Conservation (phyloP, 2,797 vertebrate genomes). For the Gymnopithys bicolor region DNA sequence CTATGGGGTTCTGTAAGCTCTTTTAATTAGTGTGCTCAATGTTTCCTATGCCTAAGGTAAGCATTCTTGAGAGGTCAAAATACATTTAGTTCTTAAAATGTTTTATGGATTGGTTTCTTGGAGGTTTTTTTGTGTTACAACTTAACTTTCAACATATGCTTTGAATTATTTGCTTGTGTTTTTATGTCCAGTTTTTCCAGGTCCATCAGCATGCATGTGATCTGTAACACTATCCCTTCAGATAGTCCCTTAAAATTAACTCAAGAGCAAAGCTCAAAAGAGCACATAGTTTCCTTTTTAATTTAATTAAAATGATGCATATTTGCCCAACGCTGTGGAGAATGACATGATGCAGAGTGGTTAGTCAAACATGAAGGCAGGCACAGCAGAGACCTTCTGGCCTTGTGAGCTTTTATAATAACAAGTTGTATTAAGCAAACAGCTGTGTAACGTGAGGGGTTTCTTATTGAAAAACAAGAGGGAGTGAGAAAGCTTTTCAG, state of each 20-base stretch:
- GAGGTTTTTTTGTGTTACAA: background rate
- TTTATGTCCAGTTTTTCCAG: constrained; percentile 50
- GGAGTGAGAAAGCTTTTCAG: constrained; percentile 30
- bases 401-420: constrained; percentile 44
- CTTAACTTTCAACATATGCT: constrained; percentile 9
- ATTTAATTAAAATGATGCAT: constrained; percentile 53
- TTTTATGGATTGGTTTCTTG: background rate
- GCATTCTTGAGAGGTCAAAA: background rate
- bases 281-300: constrained; percentile 64
- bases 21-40: background rate
- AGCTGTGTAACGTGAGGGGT: constrained; percentile 33
- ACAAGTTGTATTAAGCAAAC: constrained; percentile 60
- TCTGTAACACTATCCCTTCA: constrained; percentile 32
- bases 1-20: background rate
- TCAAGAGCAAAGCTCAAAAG: constrained; percentile 48
- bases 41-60: background rate
- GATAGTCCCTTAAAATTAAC: constrained; percentile 66
- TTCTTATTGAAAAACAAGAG: constrained; percentile 48
- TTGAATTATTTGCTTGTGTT: constrained; percentile 48
- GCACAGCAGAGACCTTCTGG: constrained; percentile 32
- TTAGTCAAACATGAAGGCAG: constrained; percentile 39
- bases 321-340: constrained; percentile 46
- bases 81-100: background rate
- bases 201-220: constrained; percentile 58
- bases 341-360: constrained; percentile 45